A percentile compares a stretch with the other conserved stretches of the same genome.
Conservation (phyloP, 2,113 vertebrate species). For the Acrocephalus kingi region DNA sequence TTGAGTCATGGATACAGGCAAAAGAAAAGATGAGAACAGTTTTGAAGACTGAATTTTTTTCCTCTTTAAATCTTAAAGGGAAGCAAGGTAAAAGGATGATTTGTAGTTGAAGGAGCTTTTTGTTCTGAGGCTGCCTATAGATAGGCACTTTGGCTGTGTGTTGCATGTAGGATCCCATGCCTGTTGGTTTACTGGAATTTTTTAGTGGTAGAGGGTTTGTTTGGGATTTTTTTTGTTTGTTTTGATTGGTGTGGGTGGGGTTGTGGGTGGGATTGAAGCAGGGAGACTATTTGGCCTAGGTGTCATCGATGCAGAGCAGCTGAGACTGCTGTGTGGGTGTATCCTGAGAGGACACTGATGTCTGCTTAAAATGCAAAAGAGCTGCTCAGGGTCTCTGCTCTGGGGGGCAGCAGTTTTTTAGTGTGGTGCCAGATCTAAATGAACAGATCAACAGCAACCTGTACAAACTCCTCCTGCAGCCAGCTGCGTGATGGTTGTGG, state of each 20-base stretch:
- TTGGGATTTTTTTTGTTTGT: background rate
- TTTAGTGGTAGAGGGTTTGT: background rate
- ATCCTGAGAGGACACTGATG: background rate
- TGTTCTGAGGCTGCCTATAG: background rate
- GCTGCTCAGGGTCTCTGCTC: background rate
- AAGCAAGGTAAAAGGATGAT: background rate
- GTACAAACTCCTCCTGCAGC: background rate
- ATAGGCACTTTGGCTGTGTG: background rate
- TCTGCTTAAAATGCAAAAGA: background rate
- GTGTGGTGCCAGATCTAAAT: background rate
- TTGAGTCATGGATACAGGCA: background rate
- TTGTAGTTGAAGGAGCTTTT: background rate
- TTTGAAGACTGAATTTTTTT: background rate
- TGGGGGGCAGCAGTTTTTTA: background rate
- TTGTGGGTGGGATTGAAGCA: background rate
- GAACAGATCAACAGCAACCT: background rate
- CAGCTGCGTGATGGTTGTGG: rapidly evolving
- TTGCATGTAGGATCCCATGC: background rate
- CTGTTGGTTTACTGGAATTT: background rate
- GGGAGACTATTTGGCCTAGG: background rate
- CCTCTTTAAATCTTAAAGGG: background rate
- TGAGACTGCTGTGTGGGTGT: background rate
- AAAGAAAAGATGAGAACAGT: background rate
- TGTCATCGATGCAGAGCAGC: rapidly evolving
- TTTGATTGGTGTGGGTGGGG: background rate